These are phyloP conservation scores for Vulpes vulpes DNA, from an alignment of 2,113 vertebrate genomes.

Conservation along the genomic window DNA sequence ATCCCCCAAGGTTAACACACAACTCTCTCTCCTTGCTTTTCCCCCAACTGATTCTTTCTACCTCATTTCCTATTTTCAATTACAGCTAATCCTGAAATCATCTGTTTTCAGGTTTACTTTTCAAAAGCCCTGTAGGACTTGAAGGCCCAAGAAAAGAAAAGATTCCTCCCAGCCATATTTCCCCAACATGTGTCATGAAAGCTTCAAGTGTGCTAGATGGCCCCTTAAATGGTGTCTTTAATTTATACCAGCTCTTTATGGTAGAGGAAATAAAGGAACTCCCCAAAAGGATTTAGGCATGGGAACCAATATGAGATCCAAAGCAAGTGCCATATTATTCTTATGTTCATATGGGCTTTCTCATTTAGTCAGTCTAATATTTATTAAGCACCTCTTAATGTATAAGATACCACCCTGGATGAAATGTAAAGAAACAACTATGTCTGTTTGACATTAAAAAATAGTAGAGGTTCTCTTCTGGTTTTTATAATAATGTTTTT, in stretches of 20 bases:
- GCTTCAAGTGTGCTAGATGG: not conserved
- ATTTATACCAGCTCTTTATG: not conserved
- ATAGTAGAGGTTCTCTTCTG: not conserved
- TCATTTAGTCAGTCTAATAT: conserved; percentile 21
- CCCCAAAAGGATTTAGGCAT: not conserved
- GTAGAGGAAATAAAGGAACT: not conserved
- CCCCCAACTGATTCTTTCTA: not conserved
- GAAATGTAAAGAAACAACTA: not conserved
- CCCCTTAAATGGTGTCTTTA: not conserved
- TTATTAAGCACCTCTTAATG: not conserved
- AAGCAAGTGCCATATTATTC: not conserved
- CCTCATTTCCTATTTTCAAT: not conserved
- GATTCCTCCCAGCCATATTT: not conserved
- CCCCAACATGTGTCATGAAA: not conserved
- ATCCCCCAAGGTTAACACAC: not conserved
- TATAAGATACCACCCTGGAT: not conserved
- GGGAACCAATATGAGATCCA: not conserved
- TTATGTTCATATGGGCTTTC: not conserved
- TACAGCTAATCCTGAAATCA: not conserved
- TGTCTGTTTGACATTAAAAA: not conserved
- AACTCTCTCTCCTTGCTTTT: not conserved
- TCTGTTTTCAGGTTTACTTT: conserved; percentile 9
- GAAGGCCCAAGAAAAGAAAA: not conserved
- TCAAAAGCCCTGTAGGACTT: not conserved
- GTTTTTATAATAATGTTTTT: not conserved